phyloP scores from a whole-genome alignment of 1,140 invertebrate species.

The Phymorhynchus buccinoides region DNA sequence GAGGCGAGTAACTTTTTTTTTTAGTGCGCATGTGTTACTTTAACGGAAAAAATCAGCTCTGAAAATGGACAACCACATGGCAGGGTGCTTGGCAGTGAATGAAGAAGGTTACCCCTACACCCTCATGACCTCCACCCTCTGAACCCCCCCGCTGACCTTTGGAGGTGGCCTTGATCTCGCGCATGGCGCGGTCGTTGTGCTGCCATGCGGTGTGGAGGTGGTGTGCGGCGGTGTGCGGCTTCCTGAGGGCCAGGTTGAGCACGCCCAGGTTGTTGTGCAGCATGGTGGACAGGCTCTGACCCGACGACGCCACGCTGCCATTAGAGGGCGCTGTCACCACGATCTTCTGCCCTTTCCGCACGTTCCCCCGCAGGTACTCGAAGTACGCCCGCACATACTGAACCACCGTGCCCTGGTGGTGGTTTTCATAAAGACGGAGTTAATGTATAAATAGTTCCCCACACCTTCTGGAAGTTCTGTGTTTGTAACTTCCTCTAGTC shows the following conservation, averaged over 20 bases:
- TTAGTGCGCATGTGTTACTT: no score
- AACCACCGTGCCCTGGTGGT: constrained; percentile 72
- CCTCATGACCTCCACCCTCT: no score
- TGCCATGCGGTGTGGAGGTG: constrained; percentile 89
- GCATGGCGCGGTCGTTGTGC: constrained; percentile 81
- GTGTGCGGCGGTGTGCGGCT: constrained; percentile 87
- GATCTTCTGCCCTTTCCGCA: constrained; percentile 80
- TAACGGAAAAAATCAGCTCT: no score
- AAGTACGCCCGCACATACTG: constrained; percentile 82
- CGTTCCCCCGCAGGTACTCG: constrained; percentile 82
- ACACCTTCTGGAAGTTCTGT: no score
- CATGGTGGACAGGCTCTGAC: constrained; percentile 77
- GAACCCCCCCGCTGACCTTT: constrained; percentile 26
- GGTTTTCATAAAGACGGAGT: no score
- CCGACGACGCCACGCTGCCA: constrained; percentile 44
- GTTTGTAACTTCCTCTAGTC: no score
- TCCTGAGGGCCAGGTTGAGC: constrained; percentile 88
- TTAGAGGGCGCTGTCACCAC: constrained; percentile 76
- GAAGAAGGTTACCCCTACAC: no score
- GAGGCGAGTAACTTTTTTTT: no score
- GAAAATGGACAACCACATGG: no score
- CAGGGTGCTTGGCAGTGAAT: no score
- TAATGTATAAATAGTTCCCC: no score
- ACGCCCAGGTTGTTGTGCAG: constrained; percentile 93
- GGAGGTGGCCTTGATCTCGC: constrained; percentile 66